Evolutionary conservation across 2,113 vertebrate species (phyloP).

Genomic region (Cynoglossus semilaevis): DNA sequence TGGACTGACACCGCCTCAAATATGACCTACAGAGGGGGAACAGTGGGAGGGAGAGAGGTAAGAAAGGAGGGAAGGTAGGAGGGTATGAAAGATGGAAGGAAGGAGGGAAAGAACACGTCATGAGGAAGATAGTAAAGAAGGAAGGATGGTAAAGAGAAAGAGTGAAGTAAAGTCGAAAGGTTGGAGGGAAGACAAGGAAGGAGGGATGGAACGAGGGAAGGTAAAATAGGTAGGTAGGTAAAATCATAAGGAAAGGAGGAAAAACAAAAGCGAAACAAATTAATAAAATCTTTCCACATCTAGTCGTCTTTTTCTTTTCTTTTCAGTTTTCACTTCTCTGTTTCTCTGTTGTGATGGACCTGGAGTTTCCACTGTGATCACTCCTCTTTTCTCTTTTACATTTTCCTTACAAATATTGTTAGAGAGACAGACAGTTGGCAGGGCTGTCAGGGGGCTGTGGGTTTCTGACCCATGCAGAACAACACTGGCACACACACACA

Average conservation of each 20-base stretch:
- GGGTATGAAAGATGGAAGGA: background rate
- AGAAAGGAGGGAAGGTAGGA: background rate
- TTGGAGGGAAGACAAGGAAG: too few species aligned
- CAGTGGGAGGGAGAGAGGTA: background rate
- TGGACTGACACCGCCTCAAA: slow-evolving; percentile 93
- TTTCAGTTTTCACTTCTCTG: background rate
- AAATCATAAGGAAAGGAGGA: too few species aligned
- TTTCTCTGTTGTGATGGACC: background rate
- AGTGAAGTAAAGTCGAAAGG: too few species aligned
- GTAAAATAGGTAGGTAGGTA: too few species aligned
- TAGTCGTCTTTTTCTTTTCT: too few species aligned
- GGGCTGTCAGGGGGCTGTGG: slow-evolving; percentile 29
- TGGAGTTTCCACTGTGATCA: background rate
- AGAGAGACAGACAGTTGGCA: slow-evolving; percentile 45
- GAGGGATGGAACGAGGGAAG: too few species aligned
- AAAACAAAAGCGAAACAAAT: too few species aligned
- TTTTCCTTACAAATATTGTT: slow-evolving; percentile 8
- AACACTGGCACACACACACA: slow-evolving; percentile 7
- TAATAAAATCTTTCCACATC: too few species aligned
- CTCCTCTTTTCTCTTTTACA: background rate
- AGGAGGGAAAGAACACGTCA: background rate
- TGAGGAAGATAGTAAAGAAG: too few species aligned
- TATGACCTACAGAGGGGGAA: slow-evolving; percentile 82
- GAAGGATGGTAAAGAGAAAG: too few species aligned
- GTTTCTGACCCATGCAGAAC: slow-evolving; percentile 42